These are phyloP conservation scores for Hydrozoanthus tunicans DNA, from an alignment of 64 coral and sea anemone species.

Conservation along the genomic window DNA sequence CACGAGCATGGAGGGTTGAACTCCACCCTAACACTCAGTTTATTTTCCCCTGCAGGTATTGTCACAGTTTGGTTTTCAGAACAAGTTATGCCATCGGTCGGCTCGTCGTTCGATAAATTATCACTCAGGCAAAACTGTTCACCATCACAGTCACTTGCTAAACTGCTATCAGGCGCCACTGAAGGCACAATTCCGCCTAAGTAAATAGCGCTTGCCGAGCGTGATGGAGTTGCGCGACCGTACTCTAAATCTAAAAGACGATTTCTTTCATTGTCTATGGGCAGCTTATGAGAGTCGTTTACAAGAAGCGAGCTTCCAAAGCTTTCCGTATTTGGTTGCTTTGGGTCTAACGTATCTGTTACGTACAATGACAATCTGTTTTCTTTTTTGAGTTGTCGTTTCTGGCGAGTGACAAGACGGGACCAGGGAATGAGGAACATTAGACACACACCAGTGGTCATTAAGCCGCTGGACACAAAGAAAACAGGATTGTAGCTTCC, in stretches of 20 bases:
- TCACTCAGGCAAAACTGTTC: neutral
- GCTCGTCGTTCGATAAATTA: neutral
- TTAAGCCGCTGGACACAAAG: constrained; percentile 73
- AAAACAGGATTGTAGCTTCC: constrained; percentile 87
- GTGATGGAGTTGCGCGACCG: neutral
- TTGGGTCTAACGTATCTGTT: neutral
- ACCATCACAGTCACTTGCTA: neutral
- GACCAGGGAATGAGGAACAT: constrained; percentile 83
- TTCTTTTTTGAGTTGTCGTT: neutral
- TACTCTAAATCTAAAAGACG: neutral
- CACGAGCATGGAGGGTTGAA: neutral
- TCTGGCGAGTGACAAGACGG: neutral
- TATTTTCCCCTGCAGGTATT: neutral
- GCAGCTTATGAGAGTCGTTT: neutral
- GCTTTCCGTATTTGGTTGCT: neutral
- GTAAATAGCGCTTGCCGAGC: constrained; percentile 38
- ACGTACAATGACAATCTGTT: neutral
- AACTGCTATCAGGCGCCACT: neutral
- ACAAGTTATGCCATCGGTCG: neutral
- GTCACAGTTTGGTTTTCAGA: neutral
- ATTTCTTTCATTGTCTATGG: constrained; percentile 14
- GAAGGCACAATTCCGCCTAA: constrained; percentile 23
- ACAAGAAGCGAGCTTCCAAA: neutral
- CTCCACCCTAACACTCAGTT: neutral
- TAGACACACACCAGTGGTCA: constrained; percentile 68